Conservation (phyloP, 2,797 vertebrate genomes). For the Podarcis lilfordi region DNA sequence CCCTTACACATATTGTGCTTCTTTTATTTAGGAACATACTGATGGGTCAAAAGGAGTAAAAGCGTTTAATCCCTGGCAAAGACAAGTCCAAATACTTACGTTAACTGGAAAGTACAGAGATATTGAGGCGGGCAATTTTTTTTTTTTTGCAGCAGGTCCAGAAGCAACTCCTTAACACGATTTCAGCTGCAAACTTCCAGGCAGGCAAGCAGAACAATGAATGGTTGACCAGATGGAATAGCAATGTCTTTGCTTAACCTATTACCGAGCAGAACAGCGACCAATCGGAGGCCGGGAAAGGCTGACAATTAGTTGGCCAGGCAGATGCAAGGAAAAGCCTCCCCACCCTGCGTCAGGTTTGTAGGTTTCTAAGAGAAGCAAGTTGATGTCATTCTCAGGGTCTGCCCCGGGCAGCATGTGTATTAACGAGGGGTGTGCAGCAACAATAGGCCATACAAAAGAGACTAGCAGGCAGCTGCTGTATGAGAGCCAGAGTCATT, state of each 20-base stretch:
- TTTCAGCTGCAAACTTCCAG: constrained; percentile 83
- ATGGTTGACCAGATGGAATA: constrained; percentile 89
- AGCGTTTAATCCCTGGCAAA: constrained; percentile 39
- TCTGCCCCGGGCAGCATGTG: constrained; percentile 84
- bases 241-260: constrained; percentile 85
- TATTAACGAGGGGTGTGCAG: constrained; percentile 87
- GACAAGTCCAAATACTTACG: constrained; percentile 78
- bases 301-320: constrained; percentile 83
- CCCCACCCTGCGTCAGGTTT: constrained; percentile 80
- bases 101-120: constrained; percentile 80
- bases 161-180: constrained; percentile 79
- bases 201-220: constrained; percentile 85
- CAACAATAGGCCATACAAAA: constrained; percentile 91
- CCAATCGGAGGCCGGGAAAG: constrained; percentile 80
- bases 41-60: constrained; percentile 57
- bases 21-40: constrained; percentile 1
- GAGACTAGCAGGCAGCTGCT: constrained; percentile 90
- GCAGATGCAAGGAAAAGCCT: constrained; percentile 84
- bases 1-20: not conserved
- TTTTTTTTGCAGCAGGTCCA: constrained; percentile 77
- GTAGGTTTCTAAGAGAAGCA: constrained; percentile 85
- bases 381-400: constrained; percentile 84
- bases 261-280: constrained; percentile 74
- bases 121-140: constrained; percentile 62
- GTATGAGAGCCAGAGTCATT: constrained; percentile 83